Evolutionary conservation across 2,888 invertebrate genomes (phyloP), one percentile per base, ranked within the genome.

Genomic region (Argyresthia albistria): DNA sequence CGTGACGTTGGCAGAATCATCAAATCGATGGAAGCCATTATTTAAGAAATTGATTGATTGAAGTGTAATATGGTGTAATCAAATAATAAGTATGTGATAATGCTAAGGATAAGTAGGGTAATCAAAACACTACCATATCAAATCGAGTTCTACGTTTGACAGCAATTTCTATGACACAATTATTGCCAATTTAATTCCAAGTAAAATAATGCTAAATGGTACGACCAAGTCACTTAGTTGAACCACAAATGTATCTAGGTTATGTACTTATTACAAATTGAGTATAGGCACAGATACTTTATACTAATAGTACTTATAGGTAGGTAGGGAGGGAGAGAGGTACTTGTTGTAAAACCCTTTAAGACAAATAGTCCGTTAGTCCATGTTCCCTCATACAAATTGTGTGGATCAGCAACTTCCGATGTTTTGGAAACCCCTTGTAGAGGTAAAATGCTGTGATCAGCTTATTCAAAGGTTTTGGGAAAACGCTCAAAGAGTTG

Each of bases 381-480:
- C 80, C 80, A 12, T 60, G 67, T 51, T 80, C 78, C 43, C 67
- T 60, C 8, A 80, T 49, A 2, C 62, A 57, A 0, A 79, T 55
- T 1, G 66, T 57, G 7, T 36, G 12, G 8, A 8, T 9, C 14
- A n/a, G 39, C 6, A 51, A 43, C 10, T 45, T 59, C 0, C 65
- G 53, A 0, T 55, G 8, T 39, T 70, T 54, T 1, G 79, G 80
- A 53, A 80, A 80, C 0, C 80, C 81, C 57, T 79, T 80, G 50
- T 73, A 69, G 6, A 74, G 58, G 43, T 67, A 80, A 12, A 73
- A 69, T 0, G 67, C 66, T 48, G 73, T 77, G 3, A 76, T 62
- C 1, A 72, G 53, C 51, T 73, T 73, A 6, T 62, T 61, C 8
- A 67, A 57, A 0, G 75, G 73, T 7, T 59, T 57, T 0, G 53